Percentiles rank a stretch among this genome's conserved stretches.
Evolutionary conservation across 2,797 vertebrate genomes (phyloP).

Genomic region (Limosa lapponica): DNA sequence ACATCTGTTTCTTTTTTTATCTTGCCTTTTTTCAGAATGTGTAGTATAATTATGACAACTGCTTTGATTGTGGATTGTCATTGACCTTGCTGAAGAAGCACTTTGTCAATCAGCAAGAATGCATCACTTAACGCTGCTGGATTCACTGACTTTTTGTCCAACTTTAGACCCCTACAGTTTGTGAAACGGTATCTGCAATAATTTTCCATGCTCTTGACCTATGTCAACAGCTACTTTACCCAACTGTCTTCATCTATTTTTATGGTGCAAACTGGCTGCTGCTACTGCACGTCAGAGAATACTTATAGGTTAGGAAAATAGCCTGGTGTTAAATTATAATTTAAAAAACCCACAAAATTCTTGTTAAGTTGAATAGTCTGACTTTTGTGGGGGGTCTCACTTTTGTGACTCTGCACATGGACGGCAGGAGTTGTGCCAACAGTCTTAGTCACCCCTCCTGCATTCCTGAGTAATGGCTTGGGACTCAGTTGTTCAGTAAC

Average conservation of each 20-base stretch:
- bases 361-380: not conserved
- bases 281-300: not conserved
- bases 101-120: conserved; percentile 1
- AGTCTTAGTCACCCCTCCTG: not conserved
- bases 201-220: not conserved
- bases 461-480: not conserved
- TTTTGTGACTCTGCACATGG: not conserved
- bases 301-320: not conserved
- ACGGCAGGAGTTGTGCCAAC: not conserved
- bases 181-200: not conserved
- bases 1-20: not conserved
- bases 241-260: not conserved
- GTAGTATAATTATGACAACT: not conserved
- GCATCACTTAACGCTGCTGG: not conserved
- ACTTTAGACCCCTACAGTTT: not conserved
- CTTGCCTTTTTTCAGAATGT: not conserved
- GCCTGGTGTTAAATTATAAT: not conserved
- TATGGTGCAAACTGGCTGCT: not conserved
- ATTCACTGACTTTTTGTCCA: not conserved
- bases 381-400: not conserved
- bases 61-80: conserved; percentile 21
- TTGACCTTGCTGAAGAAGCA: not conserved
- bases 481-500: not conserved
- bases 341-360: not conserved
- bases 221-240: not conserved